Evolutionary conservation across 2,113 vertebrate genomes (phyloP), one percentile per base, ranked within the genome.

Genomic region (Panthera uncia): DNA sequence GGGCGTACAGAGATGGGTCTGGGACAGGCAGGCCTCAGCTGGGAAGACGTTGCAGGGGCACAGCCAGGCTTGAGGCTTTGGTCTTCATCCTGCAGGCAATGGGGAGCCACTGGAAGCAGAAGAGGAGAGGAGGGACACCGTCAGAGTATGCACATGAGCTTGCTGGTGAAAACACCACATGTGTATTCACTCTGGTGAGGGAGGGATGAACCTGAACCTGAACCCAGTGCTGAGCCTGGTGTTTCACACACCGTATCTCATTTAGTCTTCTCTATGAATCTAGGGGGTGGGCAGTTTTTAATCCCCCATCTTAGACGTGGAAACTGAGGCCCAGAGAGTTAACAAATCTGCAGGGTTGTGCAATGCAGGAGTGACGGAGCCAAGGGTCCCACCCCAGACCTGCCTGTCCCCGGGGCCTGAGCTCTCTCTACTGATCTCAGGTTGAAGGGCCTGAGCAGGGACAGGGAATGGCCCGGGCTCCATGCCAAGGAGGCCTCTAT

Each of bases 401-500:
- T 29, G 4, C n/a, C 52, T 78, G 9, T 50, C 91, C 82, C 71
- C 21, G 19, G 81, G 55, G 33, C 74, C 71, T 19, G 25, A 84
- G 63, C 55, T 80, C 57, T 36, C 55, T 61, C 41, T 14, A 19
- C 57, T 6, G 38, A 55, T 69, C 45, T 86, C 50, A 19, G 71
- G 71, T 38, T 55, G 48, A 79, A 50, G 65, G 50, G 66, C 83
- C 82, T 68, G 23, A 87, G 45, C 1, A 0, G 85, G 41, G 41
- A 48, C 50, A 16, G 69, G 69, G 90, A 83, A 66, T 23, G 27
- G 84, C 50, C 69, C 12, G 25, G 89, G 50, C 85, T 83, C 50
- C 33, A 6, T 2, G 66, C 89, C 94, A 92, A 41, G 61, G 14
- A 97, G 97, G 96, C 97, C 95, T 97, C 97, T 98, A 97, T 97